Evolutionary conservation across 2,797 vertebrate genomes (phyloP), one percentile per base, ranked within the genome.

Genomic region (Ficedula albicollis): DNA sequence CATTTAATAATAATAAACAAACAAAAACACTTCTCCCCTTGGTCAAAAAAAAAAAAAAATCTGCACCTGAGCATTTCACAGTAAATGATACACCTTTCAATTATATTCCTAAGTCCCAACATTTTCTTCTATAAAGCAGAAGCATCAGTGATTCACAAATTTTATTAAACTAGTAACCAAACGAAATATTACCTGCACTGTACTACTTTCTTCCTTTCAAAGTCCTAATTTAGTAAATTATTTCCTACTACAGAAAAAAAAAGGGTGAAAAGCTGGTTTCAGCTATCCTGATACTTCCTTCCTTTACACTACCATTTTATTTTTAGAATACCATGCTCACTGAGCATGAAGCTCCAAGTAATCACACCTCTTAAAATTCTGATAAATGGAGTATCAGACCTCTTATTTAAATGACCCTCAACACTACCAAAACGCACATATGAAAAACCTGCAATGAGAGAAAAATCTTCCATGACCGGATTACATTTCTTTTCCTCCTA

Each of bases 381-480:
- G 39, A 44, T 43, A 49, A 81, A 49, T 13, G n/a, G 34, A 84
- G 30, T 69, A 82, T 66, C 49, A 79, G 60, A 41, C 1, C 3
- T 2, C 5, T 75, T 9, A 62, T 84, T 84, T 85, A 55, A 87
- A 86, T 3, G 6, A 29, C 9, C 3, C 19, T 44, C 23, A 27
- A 52, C 18, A 44, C 12, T 30, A 36, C 17, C 17, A 41, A 55
- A 78, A 48, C 0, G 0, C 3, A 10, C 4, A 18, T 16, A 10
- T 14, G 15, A 44, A 54, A 49, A 21, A 1, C 4, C 26, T 46
- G 15, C 19, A 66, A 13, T 51, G 2, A 55, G 58, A 68, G 18
- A 10, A 55, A 78, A 52, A 60, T 34, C 15, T 59, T 77, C 13
- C 4, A 22, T 25, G 6, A 38, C 44, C 66, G 14, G 5, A 25